These are phyloP conservation scores for Perizoma flavofasciatum DNA, from an alignment of 2,888 invertebrate genomes.

Conservation along the genomic window DNA sequence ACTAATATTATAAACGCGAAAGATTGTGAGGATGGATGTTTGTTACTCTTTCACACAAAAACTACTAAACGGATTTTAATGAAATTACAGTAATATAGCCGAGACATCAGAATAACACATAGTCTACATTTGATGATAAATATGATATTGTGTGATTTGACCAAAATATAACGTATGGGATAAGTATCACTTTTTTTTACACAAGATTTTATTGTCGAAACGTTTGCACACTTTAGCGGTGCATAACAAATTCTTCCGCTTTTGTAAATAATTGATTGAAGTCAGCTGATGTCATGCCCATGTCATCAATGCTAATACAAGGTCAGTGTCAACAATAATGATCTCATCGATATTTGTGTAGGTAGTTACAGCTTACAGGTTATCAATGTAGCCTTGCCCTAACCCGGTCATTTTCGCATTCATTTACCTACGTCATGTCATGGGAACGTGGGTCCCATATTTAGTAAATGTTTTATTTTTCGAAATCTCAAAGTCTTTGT, in stretches of 20 bases:
- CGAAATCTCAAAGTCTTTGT: too few relatives aligned
- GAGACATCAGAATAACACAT: too few relatives aligned
- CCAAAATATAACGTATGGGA: too few relatives aligned
- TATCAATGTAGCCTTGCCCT: conserved; percentile 44
- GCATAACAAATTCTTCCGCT: conserved; percentile 50
- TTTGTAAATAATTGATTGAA: conserved; percentile 54
- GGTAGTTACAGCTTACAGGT: conserved; percentile 46
- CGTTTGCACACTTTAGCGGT: conserved; percentile 5
- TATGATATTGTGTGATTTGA: too few relatives aligned
- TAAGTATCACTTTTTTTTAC: background rate
- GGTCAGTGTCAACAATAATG: conserved; percentile 75
- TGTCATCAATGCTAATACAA: conserved; percentile 66
- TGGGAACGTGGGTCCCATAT: conserved; percentile 28
- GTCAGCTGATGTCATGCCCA: conserved; percentile 70
- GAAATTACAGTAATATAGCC: too few relatives aligned
- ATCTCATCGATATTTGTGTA: conserved; percentile 70
- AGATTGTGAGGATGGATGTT: too few relatives aligned
- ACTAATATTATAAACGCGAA: too few relatives aligned
- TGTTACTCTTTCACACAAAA: too few relatives aligned
- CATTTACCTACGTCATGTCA: conserved; percentile 27
- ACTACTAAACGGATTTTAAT: too few relatives aligned
- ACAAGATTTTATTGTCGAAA: background rate
- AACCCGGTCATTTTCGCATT: conserved; percentile 21
- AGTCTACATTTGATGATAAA: too few relatives aligned
- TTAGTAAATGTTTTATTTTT: background rate